Evolutionary conservation across 1,140 invertebrate species (phyloP).

Genomic region (Macrocentrus cingulum): DNA sequence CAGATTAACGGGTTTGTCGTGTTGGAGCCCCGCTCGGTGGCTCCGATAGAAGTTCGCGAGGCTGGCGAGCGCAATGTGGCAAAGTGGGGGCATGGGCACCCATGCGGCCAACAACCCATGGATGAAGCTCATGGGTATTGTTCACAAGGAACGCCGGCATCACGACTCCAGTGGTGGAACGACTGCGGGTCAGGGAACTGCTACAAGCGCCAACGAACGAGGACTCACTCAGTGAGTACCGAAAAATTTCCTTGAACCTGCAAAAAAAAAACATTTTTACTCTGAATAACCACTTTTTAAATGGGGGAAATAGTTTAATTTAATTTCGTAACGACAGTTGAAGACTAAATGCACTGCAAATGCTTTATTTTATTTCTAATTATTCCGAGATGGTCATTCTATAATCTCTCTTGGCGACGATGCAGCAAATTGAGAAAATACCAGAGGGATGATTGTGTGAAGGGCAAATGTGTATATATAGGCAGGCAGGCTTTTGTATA

Average conservation of each 20-base stretch:
- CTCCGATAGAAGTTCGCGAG: constrained; percentile 43
- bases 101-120: constrained; percentile 75
- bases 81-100: constrained; percentile 75
- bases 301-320: too few relatives aligned
- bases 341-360: too few relatives aligned
- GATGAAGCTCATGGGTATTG: constrained; percentile 81
- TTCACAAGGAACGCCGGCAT: constrained; percentile 71
- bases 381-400: too few relatives aligned
- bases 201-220: constrained; percentile 61
- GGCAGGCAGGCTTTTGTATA: too few relatives aligned
- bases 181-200: constrained; percentile 57
- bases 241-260: neutral
- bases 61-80: constrained; percentile 70
- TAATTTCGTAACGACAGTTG: too few relatives aligned
- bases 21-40: constrained; percentile 42
- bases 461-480: too few relatives aligned
- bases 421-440: too few relatives aligned
- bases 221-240: constrained; percentile 67
- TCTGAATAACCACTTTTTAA: too few relatives aligned
- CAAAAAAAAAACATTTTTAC: too few relatives aligned
- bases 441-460: too few relatives aligned
- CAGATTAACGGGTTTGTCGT: constrained; percentile 29
- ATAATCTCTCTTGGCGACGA: too few relatives aligned
- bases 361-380: too few relatives aligned
- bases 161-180: constrained; percentile 62